phyloP scores from a whole-genome alignment of 1,140 invertebrate genomes.

The Trachelipus rathkii region DNA sequence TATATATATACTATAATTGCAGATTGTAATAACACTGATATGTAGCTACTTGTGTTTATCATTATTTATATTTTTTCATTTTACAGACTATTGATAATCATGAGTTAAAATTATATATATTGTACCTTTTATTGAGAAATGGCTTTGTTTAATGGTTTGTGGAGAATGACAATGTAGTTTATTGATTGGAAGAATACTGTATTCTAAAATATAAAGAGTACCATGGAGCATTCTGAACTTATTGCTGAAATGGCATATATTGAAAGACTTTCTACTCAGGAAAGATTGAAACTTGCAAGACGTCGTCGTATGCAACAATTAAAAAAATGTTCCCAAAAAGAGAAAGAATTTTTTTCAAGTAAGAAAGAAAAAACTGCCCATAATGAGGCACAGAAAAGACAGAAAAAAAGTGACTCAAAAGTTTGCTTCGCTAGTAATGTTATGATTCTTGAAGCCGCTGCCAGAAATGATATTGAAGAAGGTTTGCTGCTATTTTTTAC shows the following conservation, averaged over 20 bases:
- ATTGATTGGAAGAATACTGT: too few relatives aligned
- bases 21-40: too few relatives aligned
- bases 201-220: constrained; percentile 38
- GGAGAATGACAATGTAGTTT: too few relatives aligned
- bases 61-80: too few relatives aligned
- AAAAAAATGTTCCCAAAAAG: constrained; percentile 79
- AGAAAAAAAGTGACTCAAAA: constrained; percentile 48
- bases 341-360: constrained; percentile 56
- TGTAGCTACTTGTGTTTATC: too few relatives aligned
- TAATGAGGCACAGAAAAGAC: constrained; percentile 46
- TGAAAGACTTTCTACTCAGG: constrained; percentile 87
- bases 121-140: too few relatives aligned
- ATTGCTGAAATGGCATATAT: constrained; percentile 86
- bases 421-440: constrained; percentile 87
- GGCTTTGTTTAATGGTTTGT: too few relatives aligned
- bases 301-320: constrained; percentile 82
- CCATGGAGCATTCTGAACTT: constrained; percentile 85
- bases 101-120: too few relatives aligned
- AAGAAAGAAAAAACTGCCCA: constrained; percentile 52
- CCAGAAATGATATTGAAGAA: constrained; percentile 77
- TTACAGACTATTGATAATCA: too few relatives aligned
- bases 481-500: constrained; percentile 24
- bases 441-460: constrained; percentile 88
- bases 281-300: constrained; percentile 81
- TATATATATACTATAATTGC: too few relatives aligned